phyloP scores from a whole-genome alignment of 2,888 invertebrate genomes.

The Lithophane ornitopus region DNA sequence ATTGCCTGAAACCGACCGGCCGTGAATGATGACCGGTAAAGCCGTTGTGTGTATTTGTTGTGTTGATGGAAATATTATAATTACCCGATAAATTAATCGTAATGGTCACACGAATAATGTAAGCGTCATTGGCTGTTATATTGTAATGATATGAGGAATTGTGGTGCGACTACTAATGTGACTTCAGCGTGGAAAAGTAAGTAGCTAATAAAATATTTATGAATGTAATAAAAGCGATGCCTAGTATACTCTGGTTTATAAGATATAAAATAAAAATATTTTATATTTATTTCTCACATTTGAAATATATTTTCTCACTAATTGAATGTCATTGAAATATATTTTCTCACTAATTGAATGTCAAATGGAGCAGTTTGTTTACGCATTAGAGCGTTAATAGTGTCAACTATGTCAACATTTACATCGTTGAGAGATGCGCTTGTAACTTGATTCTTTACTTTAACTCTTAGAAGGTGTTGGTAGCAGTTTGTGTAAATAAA shows the following conservation, averaged over 20 bases:
- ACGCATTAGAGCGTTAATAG: slow-evolving; percentile 43
- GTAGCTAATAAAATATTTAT: slow-evolving; percentile 57
- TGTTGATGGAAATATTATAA: slow-evolving; percentile 57
- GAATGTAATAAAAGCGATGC: slow-evolving; percentile 54
- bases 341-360: slow-evolving; percentile 40
- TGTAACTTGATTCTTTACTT: slow-evolving; percentile 75
- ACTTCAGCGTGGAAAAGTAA: slow-evolving; percentile 31
- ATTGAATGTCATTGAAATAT: slow-evolving; percentile 37
- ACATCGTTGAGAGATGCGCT: slow-evolving; percentile 50
- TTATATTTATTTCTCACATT: slow-evolving; percentile 23
- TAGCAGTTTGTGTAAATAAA: slow-evolving; percentile 73
- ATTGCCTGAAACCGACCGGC: slow-evolving; percentile 79
- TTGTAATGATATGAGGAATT: slow-evolving; percentile 22
- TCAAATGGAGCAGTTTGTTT: slow-evolving; percentile 36
- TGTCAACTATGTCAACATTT: slow-evolving; percentile 42
- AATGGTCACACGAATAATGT: slow-evolving; percentile 34
- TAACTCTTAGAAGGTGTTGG: slow-evolving; percentile 76
- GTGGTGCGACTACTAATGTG: slow-evolving; percentile 31
- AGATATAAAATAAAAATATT: slow-evolving; percentile 29
- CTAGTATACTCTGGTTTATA: slow-evolving; percentile 53
- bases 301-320: slow-evolving; percentile 20
- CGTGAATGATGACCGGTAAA: slow-evolving; percentile 80
- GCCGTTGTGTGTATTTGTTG: slow-evolving; percentile 67
- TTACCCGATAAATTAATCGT: slow-evolving; percentile 52
- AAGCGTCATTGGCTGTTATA: slow-evolving; percentile 7